Base-by-base conservation (phyloP, 1,140 invertebrate species). In the Drosophila suzukii region DNA sequence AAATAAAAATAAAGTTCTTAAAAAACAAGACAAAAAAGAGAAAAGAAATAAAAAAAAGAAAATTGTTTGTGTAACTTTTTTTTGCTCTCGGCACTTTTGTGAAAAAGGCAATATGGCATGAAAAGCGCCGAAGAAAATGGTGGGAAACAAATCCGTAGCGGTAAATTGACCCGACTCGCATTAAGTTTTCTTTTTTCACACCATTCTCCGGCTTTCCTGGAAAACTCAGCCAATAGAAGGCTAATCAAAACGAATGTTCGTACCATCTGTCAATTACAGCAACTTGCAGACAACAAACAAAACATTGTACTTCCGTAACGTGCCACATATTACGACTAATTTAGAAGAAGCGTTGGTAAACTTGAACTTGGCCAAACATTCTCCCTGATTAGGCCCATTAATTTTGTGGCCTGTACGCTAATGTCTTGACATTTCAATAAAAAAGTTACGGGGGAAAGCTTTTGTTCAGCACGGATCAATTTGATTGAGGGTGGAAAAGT, bases 341-440 rank as follows among this genome's bases (percentile, higher is more conserved):
- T 65, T 59, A 36, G 75, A 54, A 44, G 60, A 75, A 78, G 70
- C 56, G 67, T 73, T 66, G 46, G 56, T 51, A 68, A 67, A 63
- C 66, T 58, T 32, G 61, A 75, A 75, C 38, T 59, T 55, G 51
- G 72, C 51, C 56, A 86, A 73, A 78, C 75, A 86, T 78, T 88
- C 77, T 47, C 70, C 75, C 51, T 82, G 83, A 82, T 86, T 86
- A 86, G 58, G 49, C 66, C 62, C 83, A 83, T 86, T 86, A 70
- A 79, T 76, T 72, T 75, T 47, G 47, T 62, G 66, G 65, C 58
- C 75, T 39, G 50, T 46, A 41, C 70, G 58, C 58, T 82, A 78
- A 86, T 78, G 55, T 61, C 58, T 24, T 72, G 78, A 68, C 75
- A 78, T 78, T 71, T 57, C 34, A 24, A 61, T 57, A 12, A 27